These are phyloP conservation scores for Nannoperca australis DNA, from an alignment of 2,797 vertebrate genomes.

Conservation along the genomic window DNA sequence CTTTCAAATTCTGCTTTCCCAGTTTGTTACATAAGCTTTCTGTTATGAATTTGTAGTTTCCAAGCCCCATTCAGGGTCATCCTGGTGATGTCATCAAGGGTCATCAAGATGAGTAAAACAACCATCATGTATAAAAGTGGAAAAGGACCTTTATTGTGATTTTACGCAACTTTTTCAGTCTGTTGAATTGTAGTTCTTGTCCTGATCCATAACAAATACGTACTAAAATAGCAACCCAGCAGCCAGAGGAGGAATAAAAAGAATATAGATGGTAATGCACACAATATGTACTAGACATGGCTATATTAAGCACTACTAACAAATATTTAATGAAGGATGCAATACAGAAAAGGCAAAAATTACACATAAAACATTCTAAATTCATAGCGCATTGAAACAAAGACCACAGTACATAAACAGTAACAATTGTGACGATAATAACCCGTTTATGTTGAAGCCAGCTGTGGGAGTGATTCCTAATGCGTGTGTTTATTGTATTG, in stretches of 20 bases:
- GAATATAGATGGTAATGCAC: neutral
- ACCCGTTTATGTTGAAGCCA: neutral
- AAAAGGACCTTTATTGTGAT: neutral
- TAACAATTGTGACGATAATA: neutral
- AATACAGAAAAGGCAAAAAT: neutral
- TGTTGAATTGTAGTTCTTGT: neutral
- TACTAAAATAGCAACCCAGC: neutral
- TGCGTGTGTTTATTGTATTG: slow-evolving; percentile 30
- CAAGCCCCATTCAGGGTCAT: neutral
- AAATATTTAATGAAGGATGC: neutral
- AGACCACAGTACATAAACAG: neutral
- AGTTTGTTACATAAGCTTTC: neutral
- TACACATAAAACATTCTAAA: neutral
- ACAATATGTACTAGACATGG: neutral
- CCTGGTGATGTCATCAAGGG: slow-evolving; percentile 1
- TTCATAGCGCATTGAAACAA: neutral
- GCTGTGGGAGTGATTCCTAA: neutral
- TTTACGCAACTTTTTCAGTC: neutral
- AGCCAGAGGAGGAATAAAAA: neutral
- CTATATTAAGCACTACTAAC: neutral
- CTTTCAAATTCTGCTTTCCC: neutral
- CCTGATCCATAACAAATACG: neutral
- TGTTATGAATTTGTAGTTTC: neutral
- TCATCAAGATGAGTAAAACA: neutral
- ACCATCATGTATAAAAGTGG: neutral